These are phyloP conservation scores for Oryzias melastigma DNA, from an alignment of 2,113 vertebrate species.

Conservation along the genomic window DNA sequence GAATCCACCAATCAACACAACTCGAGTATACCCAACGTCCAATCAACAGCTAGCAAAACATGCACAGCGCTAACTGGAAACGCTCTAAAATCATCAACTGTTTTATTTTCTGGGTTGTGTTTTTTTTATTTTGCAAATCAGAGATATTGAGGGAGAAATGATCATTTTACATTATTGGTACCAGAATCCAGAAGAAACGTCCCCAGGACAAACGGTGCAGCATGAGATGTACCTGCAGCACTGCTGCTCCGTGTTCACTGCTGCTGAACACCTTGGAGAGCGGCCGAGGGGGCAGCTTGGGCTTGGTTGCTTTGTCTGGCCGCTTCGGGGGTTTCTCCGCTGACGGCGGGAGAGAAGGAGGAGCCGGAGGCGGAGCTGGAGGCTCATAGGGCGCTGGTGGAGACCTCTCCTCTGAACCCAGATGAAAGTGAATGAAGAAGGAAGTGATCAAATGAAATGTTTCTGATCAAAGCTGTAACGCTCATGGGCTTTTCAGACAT, in stretches of 20 bases:
- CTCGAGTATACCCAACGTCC: too few species aligned
- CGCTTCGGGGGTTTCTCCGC: constrained; percentile 44
- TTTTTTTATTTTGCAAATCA: too few species aligned
- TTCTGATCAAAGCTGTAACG: background rate
- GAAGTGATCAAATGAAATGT: background rate
- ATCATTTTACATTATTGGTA: too few species aligned
- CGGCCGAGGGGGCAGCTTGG: constrained; percentile 65
- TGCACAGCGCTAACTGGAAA: too few species aligned
- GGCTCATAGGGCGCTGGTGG: constrained; percentile 9
- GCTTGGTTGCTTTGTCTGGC: constrained; percentile 57
- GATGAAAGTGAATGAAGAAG: background rate
- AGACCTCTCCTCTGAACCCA: constrained; percentile 36
- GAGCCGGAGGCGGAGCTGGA: constrained; percentile 13
- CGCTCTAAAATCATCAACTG: too few species aligned
- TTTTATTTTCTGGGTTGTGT: too few species aligned
- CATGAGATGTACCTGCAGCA: constrained; percentile 57
- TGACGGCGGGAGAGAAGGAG: constrained; percentile 2
- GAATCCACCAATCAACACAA: too few species aligned
- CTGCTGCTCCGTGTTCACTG: constrained; percentile 61
- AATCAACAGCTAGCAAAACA: too few species aligned
- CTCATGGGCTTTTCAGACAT: too few species aligned
- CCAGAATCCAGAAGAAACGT: too few species aligned
- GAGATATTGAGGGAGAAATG: too few species aligned
- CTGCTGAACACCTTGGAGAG: constrained; percentile 72
- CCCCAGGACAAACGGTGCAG: too few species aligned